Percentiles rank a stretch among this genome's conserved stretches.
Conservation (phyloP, 1,140 invertebrate species). For the Choristoneura fumiferana region DNA sequence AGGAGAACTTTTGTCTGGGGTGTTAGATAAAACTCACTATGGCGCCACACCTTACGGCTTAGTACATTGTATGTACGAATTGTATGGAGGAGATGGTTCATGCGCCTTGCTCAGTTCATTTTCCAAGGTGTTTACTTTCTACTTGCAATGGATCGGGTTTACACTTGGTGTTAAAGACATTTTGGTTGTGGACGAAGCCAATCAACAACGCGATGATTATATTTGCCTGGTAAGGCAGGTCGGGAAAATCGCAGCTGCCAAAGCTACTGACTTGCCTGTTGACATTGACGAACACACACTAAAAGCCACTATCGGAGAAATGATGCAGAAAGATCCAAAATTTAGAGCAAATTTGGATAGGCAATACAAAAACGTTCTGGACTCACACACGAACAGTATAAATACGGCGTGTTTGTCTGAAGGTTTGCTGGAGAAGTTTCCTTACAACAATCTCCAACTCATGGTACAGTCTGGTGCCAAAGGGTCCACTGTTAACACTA, state of each 20-base stretch:
- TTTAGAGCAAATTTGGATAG: conserved; percentile 89
- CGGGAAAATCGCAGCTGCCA: conserved; percentile 83
- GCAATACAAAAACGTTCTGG: conserved; percentile 90
- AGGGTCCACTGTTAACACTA: conserved; percentile 96
- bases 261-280: conserved; percentile 84
- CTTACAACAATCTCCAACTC: conserved; percentile 96
- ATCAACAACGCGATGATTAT: conserved; percentile 85
- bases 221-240: conserved; percentile 83
- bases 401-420: conserved; percentile 90
- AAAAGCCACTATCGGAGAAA: conserved; percentile 83
- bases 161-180: conserved; percentile 98
- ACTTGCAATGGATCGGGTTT: conserved; percentile 94
- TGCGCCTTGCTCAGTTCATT: conserved; percentile 91
- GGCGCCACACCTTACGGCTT: conserved; percentile 96
- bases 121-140: conserved; percentile 94
- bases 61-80: conserved; percentile 94
- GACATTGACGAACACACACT: conserved; percentile 80
- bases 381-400: conserved; percentile 93
- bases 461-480: conserved; percentile 99
- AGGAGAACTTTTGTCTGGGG: conserved; percentile 94
- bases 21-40: conserved; percentile 98
- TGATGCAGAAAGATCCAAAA: conserved; percentile 86
- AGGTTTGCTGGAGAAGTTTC: conserved; percentile 92
- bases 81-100: conserved; percentile 94
- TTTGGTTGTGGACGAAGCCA: conserved; percentile 86